Percentiles rank a stretch among this genome's conserved stretches.
Evolutionary conservation across 2,888 invertebrate genomes (phyloP).

Genomic region (Brachypalpus laphriformis): DNA sequence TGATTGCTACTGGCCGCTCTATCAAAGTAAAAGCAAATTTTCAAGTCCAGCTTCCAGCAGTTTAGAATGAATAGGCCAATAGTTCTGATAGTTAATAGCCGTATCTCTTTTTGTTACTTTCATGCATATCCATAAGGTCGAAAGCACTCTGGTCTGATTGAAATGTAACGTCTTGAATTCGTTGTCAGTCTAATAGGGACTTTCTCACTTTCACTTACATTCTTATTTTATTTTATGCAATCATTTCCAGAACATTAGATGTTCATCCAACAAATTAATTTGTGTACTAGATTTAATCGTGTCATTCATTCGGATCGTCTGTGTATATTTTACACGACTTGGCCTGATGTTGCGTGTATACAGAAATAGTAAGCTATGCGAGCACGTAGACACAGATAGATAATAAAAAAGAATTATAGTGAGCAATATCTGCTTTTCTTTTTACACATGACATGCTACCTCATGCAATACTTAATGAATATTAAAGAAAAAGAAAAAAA

Average conservation of each 20-base stretch:
- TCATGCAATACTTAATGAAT: neutral
- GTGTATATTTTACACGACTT: neutral
- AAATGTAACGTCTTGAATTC: neutral
- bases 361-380: neutral
- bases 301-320: neutral
- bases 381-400: neutral
- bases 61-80: neutral
- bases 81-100: neutral
- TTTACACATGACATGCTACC: neutral
- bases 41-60: neutral
- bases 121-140: neutral
- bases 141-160: neutral
- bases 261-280: constrained; percentile 36
- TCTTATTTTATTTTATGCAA: constrained; percentile 43
- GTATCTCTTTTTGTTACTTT: neutral
- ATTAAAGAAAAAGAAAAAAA: too few species aligned
- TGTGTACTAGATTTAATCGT: constrained; percentile 10
- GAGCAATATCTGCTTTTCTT: neutral
- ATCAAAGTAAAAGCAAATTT: neutral
- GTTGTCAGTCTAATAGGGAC: neutral
- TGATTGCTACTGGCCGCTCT: neutral
- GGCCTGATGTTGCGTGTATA: constrained; percentile 1
- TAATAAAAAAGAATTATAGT: neutral
- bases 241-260: constrained; percentile 54
- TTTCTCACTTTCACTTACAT: constrained; percentile 39